These are phyloP conservation scores for Symphodus melops DNA, from an alignment of 2,113 vertebrate species.

Conservation along the genomic window DNA sequence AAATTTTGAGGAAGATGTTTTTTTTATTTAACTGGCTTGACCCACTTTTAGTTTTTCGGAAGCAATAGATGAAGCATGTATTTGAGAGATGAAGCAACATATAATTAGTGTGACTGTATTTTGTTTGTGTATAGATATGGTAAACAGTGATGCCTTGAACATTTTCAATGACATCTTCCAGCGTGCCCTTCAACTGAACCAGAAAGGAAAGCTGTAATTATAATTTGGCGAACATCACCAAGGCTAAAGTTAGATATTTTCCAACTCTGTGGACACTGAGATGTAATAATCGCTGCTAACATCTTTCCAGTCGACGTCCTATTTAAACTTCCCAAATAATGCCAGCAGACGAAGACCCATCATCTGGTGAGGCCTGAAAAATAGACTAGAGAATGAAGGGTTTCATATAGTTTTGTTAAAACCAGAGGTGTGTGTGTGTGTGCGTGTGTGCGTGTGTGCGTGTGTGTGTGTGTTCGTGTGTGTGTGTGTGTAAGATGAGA, in stretches of 20 bases:
- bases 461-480: no score
- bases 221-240: slow-evolving; percentile 18
- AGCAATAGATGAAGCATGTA: no score
- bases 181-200: slow-evolving; percentile 19
- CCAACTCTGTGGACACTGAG: slow-evolving; percentile 5
- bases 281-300: background rate
- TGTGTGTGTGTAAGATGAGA: slow-evolving; percentile 1
- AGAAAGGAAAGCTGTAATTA: slow-evolving; percentile 18
- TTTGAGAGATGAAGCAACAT: no score
- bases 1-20: background rate
- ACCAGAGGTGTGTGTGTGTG: background rate
- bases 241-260: slow-evolving; percentile 4
- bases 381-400: slow-evolving; percentile 6
- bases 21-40: background rate
- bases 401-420: slow-evolving; percentile 12
- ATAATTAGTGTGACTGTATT: background rate
- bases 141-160: slow-evolving; percentile 7
- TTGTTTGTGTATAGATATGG: slow-evolving; percentile 7
- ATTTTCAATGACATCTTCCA: slow-evolving; percentile 23
- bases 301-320: background rate
- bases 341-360: background rate
- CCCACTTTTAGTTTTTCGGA: background rate
- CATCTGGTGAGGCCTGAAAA: slow-evolving; percentile 24
- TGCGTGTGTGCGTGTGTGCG: background rate
- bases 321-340: background rate